phyloP scores from a whole-genome alignment of 2,888 invertebrate species.

The Fabriciana adippe region DNA sequence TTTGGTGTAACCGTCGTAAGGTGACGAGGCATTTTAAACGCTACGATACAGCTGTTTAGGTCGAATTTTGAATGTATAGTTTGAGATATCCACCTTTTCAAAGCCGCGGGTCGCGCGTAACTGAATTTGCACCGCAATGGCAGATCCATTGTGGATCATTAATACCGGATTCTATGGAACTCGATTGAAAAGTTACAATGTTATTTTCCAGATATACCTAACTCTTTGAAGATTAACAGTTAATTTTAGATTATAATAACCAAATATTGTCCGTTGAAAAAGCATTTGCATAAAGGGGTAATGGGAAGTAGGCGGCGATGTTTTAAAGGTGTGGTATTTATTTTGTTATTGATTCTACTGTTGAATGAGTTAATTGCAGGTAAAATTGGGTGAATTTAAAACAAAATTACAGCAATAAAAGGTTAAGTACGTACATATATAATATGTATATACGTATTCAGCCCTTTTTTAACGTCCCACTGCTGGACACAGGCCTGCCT shows the following conservation, averaged over 20 bases:
- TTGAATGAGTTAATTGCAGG: neutral
- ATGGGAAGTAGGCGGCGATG: conserved; percentile 7
- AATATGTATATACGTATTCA: too few species aligned
- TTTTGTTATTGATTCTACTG: conserved; percentile 6
- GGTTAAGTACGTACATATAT: too few species aligned
- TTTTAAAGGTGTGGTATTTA: conserved; percentile 10
- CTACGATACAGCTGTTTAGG: conserved; percentile 44
- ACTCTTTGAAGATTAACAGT: conserved; percentile 40
- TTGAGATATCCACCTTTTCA: conserved; percentile 39
- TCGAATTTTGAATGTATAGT: conserved; percentile 43
- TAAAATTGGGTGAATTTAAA: too few species aligned
- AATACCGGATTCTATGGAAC: conserved; percentile 49
- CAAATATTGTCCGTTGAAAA: conserved; percentile 30
- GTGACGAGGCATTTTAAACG: conserved; percentile 43
- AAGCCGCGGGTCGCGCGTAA: conserved; percentile 40
- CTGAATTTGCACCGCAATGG: conserved; percentile 51
- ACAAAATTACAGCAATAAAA: too few species aligned
- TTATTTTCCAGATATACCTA: conserved; percentile 41
- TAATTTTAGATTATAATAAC: conserved; percentile 37
- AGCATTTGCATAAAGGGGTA: conserved; percentile 29
- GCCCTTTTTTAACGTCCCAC: too few species aligned
- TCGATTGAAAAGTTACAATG: conserved; percentile 43
- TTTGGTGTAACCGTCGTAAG: conserved; percentile 68
- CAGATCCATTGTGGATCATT: conserved; percentile 50
- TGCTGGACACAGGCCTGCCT: too few species aligned